phyloP scores from a whole-genome alignment of 1,140 invertebrate species.

The Ostrea edulis region DNA sequence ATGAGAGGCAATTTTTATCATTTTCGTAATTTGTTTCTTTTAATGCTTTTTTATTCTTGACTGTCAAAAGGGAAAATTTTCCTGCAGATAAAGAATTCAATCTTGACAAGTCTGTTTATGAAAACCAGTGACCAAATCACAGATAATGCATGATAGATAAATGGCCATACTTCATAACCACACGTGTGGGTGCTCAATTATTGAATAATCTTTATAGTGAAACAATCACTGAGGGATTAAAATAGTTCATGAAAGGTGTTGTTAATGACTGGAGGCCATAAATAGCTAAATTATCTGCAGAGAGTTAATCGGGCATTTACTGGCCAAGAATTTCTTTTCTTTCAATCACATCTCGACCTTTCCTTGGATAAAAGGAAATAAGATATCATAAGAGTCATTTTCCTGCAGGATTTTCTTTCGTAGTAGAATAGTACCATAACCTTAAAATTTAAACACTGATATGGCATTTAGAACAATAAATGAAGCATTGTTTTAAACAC shows the following conservation, averaged over 20 bases:
- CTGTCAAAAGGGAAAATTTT: conserved; percentile 9
- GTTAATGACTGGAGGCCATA: not conserved
- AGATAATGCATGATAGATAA: not conserved
- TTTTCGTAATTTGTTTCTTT: not conserved
- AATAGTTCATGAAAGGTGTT: conserved; percentile 7
- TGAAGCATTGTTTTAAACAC: not conserved
- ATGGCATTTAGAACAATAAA: not conserved
- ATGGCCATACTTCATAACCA: not conserved
- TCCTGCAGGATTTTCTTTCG: not conserved
- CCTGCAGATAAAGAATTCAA: not conserved
- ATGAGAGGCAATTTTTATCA: not conserved
- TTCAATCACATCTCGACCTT: not conserved
- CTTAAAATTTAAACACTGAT: too few relatives aligned
- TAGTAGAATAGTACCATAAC: not conserved
- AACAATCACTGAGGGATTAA: not conserved
- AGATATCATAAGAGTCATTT: not conserved
- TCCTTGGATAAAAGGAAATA: not conserved
- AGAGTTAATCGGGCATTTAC: not conserved
- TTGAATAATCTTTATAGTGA: not conserved
- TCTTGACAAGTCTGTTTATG: not conserved
- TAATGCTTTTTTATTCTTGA: not conserved
- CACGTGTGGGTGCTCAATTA: conserved; percentile 11
- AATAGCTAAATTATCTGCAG: not conserved
- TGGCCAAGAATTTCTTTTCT: not conserved
- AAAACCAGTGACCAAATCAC: not conserved